These are phyloP conservation scores for Cheilosia soror DNA, from an alignment of 2,888 invertebrate genomes.

Conservation along the genomic window DNA sequence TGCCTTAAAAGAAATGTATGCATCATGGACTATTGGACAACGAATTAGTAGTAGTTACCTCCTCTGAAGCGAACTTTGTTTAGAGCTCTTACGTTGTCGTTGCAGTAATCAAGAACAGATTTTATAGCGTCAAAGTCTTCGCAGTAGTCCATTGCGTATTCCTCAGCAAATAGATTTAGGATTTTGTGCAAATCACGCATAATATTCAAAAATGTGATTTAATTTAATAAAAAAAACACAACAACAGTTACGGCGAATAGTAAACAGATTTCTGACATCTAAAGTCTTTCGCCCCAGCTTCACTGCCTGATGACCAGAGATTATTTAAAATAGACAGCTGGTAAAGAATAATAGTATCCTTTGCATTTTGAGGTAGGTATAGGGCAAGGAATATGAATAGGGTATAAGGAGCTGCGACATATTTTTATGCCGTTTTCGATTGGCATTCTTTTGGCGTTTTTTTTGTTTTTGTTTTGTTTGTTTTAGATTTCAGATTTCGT, in stretches of 20 bases:
- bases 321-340: neutral
- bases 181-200: constrained; percentile 79
- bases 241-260: constrained; percentile 50
- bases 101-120: constrained; percentile 78
- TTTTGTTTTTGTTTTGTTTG: too few species aligned
- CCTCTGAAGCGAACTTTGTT: constrained; percentile 79
- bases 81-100: constrained; percentile 78
- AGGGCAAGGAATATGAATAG: too few species aligned
- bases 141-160: constrained; percentile 79
- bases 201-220: constrained; percentile 20
- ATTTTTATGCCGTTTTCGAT: too few species aligned
- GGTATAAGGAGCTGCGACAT: too few species aligned
- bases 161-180: constrained; percentile 76
- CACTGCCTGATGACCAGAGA: neutral
- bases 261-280: constrained; percentile 55
- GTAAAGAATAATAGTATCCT: neutral
- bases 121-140: constrained; percentile 79
- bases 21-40: neutral
- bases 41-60: constrained; percentile 63
- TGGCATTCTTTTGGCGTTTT: too few species aligned
- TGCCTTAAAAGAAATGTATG: constrained; percentile 76
- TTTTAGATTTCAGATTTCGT: too few species aligned
- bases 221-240: neutral
- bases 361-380: too few species aligned
- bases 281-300: neutral